Conservation (phyloP, 1,140 invertebrate species). For the Pomacea maculata region DNA sequence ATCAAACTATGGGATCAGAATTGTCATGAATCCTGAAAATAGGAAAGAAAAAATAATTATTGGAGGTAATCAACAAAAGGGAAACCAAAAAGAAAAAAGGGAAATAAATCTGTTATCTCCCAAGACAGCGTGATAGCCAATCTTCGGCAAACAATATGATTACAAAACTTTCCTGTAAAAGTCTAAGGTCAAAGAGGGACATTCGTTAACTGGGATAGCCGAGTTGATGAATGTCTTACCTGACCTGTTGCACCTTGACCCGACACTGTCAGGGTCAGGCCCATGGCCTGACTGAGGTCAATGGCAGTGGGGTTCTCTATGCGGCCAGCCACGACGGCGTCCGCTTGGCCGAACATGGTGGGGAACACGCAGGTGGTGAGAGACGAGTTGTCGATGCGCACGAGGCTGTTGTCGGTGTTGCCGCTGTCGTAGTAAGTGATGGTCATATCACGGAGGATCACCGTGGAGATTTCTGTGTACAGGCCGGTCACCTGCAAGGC, state of each 20-base stretch:
- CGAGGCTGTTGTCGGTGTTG: constrained; percentile 64
- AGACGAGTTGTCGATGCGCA: constrained; percentile 40
- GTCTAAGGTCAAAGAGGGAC: not conserved
- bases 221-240: not conserved
- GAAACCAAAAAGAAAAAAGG: too few relatives aligned
- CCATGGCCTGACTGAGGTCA: constrained; percentile 26
- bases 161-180: too few relatives aligned
- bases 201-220: not conserved
- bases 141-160: too few relatives aligned
- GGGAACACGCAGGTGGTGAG: constrained; percentile 40
- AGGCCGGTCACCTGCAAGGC: constrained; percentile 75
- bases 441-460: constrained; percentile 73
- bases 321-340: constrained; percentile 43
- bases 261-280: not conserved
- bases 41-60: too few relatives aligned
- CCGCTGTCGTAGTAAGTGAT: constrained; percentile 70
- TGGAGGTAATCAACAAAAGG: too few relatives aligned
- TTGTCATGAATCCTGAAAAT: too few relatives aligned
- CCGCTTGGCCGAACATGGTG: constrained; percentile 38
- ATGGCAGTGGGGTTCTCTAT: constrained; percentile 15
- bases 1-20: too few relatives aligned
- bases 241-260: not conserved
- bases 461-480: constrained; percentile 77
- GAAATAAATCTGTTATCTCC: too few relatives aligned
- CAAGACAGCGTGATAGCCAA: too few relatives aligned